phyloP scores from a whole-genome alignment of 1,140 invertebrate species.

The Diuraphis noxia region DNA sequence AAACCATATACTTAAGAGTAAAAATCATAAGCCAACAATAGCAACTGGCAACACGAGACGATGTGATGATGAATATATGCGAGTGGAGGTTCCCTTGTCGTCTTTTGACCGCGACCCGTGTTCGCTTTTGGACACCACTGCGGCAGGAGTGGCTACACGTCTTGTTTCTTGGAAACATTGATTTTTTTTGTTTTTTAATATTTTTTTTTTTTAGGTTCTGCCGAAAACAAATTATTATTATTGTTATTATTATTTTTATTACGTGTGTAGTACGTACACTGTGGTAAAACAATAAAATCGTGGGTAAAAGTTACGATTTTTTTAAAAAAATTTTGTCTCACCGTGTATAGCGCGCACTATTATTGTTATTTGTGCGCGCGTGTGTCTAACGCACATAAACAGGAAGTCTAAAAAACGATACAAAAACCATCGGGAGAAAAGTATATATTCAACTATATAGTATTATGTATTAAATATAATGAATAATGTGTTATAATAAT shows the following conservation, averaged over 20 bases:
- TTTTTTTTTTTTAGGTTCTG: background rate
- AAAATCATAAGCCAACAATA: background rate
- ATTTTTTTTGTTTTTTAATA: background rate
- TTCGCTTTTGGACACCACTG: conserved; percentile 42
- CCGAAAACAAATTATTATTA: conserved; percentile 25
- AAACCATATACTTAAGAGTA: background rate
- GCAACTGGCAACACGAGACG: background rate
- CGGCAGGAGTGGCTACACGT: background rate
- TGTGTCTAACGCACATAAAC: background rate
- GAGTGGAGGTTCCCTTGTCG: background rate
- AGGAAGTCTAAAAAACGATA: background rate
- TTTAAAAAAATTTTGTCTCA: background rate
- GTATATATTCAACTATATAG: background rate
- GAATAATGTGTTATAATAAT: background rate
- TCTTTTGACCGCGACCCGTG: background rate
- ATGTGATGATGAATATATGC: background rate
- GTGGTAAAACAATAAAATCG: conserved; percentile 13
- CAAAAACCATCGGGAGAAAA: background rate
- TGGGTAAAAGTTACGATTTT: conserved; percentile 12
- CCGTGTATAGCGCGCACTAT: background rate
- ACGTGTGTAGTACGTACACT: background rate
- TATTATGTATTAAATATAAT: background rate
- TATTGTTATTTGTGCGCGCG: background rate
- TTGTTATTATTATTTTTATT: conserved; percentile 23
- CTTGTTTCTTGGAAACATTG: conserved; percentile 18